A percentile compares a stretch with the other conserved stretches of the same genome.
Evolutionary conservation across 1,140 invertebrate genomes (phyloP).

Genomic region (Solen grandis): DNA sequence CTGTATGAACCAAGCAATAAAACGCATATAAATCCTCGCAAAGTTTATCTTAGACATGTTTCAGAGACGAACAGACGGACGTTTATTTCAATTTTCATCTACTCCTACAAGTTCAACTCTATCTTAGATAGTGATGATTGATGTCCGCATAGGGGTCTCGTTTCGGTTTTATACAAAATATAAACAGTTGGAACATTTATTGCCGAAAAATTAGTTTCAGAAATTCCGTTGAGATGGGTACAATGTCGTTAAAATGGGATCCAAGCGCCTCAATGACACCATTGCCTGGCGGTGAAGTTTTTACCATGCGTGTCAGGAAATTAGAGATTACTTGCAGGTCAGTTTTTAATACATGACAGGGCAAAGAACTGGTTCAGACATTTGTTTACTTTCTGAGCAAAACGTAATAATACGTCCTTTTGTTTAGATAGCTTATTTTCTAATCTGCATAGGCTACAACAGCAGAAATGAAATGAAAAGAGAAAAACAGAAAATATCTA

Average conservation of each 20-base stretch:
- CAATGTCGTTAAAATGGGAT: constrained; percentile 28
- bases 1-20: neutral
- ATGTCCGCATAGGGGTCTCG: constrained; percentile 18
- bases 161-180: neutral
- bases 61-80: neutral
- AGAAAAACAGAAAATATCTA: too few relatives aligned
- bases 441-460: too few relatives aligned
- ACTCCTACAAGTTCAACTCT: neutral
- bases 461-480: too few relatives aligned
- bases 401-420: too few relatives aligned
- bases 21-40: neutral
- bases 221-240: constrained; percentile 27
- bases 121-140: constrained; percentile 2
- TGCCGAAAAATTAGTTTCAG: constrained; percentile 48
- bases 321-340: too few relatives aligned
- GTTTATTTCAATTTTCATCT: neutral
- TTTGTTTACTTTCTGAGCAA: too few relatives aligned
- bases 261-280: constrained; percentile 5
- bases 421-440: too few relatives aligned
- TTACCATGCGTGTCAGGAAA: too few relatives aligned
- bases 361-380: too few relatives aligned
- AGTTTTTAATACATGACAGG: too few relatives aligned
- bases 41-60: neutral
- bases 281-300: too few relatives aligned
- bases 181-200: constrained; percentile 43